phyloP scores from a whole-genome alignment of 1,140 invertebrate species.

The Berghia stephanieae region DNA sequence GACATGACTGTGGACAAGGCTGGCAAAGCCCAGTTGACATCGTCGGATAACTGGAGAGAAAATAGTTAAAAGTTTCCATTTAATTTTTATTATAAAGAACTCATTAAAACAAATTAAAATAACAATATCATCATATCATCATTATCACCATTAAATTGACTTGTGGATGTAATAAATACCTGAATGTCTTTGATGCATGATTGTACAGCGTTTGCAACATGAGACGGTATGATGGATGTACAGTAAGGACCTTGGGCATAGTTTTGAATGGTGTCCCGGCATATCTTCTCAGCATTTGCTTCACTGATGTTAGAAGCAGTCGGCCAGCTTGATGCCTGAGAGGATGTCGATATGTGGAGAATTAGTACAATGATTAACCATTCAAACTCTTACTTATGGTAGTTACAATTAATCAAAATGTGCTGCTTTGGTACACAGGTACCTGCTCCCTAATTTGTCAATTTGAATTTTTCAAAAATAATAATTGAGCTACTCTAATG shows the following conservation, averaged over 20 bases:
- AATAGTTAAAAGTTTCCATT: too few relatives aligned
- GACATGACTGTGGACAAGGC: conserved; percentile 36
- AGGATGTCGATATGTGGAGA: too few relatives aligned
- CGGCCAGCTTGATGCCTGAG: conserved; percentile 42
- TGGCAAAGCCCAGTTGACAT: conserved; percentile 35
- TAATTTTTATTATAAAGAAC: too few relatives aligned
- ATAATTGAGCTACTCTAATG: too few relatives aligned
- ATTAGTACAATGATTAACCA: too few relatives aligned
- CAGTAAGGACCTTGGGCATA: conserved; percentile 29
- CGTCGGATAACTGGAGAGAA: conserved; percentile 47
- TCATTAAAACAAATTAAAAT: too few relatives aligned
- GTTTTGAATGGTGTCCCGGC: conserved; percentile 26
- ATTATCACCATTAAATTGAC: too few relatives aligned
- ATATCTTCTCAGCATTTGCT: conserved; percentile 34
- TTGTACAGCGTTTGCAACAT: conserved; percentile 21
- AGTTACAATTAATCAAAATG: too few relatives aligned
- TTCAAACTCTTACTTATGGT: too few relatives aligned
- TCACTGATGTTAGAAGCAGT: conserved; percentile 41
- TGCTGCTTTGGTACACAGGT: not conserved
- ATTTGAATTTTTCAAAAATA: not conserved
- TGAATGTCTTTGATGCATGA: conserved; percentile 42
- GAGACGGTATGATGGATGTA: conserved; percentile 23
- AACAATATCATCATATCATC: too few relatives aligned
- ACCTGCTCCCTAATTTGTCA: not conserved
- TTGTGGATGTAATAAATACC: conserved; percentile 38